Conservation (phyloP, 1,140 invertebrate genomes). For the Stegodyphus mimosarum region DNA sequence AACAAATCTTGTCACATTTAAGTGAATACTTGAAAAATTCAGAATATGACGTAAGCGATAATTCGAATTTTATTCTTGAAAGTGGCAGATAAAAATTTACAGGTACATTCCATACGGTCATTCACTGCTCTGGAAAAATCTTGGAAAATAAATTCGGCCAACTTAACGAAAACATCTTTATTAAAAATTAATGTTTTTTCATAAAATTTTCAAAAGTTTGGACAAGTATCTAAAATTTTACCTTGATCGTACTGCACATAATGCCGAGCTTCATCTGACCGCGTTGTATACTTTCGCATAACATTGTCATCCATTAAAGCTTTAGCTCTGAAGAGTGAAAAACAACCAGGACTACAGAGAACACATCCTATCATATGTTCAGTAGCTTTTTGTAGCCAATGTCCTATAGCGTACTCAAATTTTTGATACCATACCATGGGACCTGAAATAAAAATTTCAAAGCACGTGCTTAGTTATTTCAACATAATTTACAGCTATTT, state of each 20-base stretch:
- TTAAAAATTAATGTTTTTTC: too few relatives aligned
- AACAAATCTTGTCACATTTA: too few relatives aligned
- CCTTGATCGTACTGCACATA: constrained; percentile 77
- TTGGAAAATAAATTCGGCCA: neutral
- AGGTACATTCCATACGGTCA: neutral
- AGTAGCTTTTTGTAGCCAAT: constrained; percentile 78
- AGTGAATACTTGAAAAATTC: too few relatives aligned
- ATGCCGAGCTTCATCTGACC: constrained; percentile 72
- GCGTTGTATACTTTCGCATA: constrained; percentile 73
- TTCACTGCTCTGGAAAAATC: neutral
- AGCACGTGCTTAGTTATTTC: too few relatives aligned
- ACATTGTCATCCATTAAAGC: constrained; percentile 76
- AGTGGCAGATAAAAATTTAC: too few relatives aligned
- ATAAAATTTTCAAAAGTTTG: too few relatives aligned
- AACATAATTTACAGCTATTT: too few relatives aligned
- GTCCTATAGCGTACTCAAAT: constrained; percentile 77
- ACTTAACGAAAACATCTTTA: too few relatives aligned
- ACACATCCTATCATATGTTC: constrained; percentile 78
- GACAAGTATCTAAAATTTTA: constrained; percentile 39
- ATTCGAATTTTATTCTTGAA: too few relatives aligned
- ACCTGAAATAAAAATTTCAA: constrained; percentile 63
- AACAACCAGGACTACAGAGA: constrained; percentile 75
- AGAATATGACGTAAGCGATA: too few relatives aligned
- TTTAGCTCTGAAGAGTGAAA: constrained; percentile 73
- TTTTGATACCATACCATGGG: constrained; percentile 77